Evolutionary conservation across 2,113 vertebrate species (phyloP), one percentile per base, ranked within the genome.

Genomic region (Ciconia stormi): DNA sequence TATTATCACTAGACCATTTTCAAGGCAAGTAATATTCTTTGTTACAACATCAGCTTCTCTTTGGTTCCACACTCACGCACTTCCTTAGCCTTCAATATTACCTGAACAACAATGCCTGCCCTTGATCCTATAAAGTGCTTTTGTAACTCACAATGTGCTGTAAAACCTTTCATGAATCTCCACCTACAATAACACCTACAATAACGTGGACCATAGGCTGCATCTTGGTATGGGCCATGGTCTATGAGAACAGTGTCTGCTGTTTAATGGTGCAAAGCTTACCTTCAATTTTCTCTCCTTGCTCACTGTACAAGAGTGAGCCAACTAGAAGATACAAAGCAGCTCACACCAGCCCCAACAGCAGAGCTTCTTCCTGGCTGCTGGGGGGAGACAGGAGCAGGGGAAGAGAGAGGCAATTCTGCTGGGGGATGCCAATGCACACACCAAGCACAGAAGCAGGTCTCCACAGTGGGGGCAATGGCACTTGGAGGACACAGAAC

Each of bases 171-270:
- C 29, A 69, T 21, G 8, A 67, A 38, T 63, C 50, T 87, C 50
- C 47, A 63, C 61, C 11, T 63, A 21, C 15, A 67, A 16, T 3
- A 95, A 52, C 3, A 38, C 38, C 38, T 38, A 38, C 38, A 38
- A 38, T 38, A 38, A 55, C 0, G 0, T 10, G 30, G 42, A 53
- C 15, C 0, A 0, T 18, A 55, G 66, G 66, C 47, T 93, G 47
- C 71, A 88, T 12, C 16, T 55, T 38, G 17, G 19, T 38, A 79
- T 22, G 38, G 27, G 52, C 50, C 25, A 25, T 3, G 21, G 26
- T 30, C 50, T 77, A 0, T 5, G n/a, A 62, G 50, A 85, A 62
- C 30, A 50, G 32, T 8, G 16, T 19, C 47, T 85, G 36, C 40
- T 81, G 14, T 53, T 86, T 30, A 53, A 71, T 3, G 17, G 69